Conservation (phyloP, 1,140 invertebrate species). For the Heliconius himera region DNA sequence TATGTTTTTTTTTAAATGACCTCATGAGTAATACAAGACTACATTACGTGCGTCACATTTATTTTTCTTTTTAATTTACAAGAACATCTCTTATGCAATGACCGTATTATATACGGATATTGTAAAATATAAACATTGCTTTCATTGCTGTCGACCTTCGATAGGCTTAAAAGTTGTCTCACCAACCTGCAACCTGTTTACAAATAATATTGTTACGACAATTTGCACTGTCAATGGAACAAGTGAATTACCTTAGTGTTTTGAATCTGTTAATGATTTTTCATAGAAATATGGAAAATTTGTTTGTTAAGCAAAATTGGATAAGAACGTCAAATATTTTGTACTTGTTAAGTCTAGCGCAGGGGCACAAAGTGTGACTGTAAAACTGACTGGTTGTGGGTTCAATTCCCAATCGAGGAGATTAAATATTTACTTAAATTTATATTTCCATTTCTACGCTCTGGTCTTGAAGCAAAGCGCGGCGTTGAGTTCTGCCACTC, state of each 20-base stretch:
- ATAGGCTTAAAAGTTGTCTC: constrained; percentile 51
- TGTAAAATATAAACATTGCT: constrained; percentile 36
- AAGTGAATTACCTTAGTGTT: constrained; percentile 23
- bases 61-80: constrained; percentile 22
- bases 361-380: no score
- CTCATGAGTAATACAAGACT: neutral
- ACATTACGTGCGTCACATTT: neutral
- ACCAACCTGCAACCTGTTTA: constrained; percentile 34
- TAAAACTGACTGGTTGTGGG: no score
- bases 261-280: constrained; percentile 1
- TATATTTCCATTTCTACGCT: no score
- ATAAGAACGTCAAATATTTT: neutral
- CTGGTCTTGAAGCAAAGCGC: no score
- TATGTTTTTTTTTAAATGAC: neutral
- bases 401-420: no score
- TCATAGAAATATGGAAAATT: neutral
- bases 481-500: no score
- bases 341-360: no score
- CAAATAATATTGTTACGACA: constrained; percentile 32
- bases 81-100: constrained; percentile 25
- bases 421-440: no score
- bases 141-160: constrained; percentile 47
- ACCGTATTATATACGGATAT: constrained; percentile 19
- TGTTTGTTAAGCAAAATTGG: neutral
- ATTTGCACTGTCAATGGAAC: constrained; percentile 25